These are phyloP conservation scores for Nymphalis urticae DNA, from an alignment of 2,888 invertebrate species.

Conservation along the genomic window DNA sequence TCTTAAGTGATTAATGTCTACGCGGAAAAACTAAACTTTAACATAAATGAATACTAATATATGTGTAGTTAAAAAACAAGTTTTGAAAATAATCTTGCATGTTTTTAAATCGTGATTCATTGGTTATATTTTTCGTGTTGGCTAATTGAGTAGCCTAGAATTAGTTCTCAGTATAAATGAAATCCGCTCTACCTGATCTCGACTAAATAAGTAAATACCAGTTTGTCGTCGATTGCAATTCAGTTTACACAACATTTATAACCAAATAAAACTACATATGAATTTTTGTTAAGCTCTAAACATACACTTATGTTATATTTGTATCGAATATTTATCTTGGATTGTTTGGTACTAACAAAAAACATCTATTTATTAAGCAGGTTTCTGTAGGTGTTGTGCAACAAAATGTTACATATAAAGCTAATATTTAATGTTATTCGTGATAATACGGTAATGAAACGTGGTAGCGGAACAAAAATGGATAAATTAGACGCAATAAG, in stretches of 20 bases:
- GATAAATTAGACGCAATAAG: too few species aligned
- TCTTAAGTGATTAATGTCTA: neutral
- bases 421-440: too few species aligned
- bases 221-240: constrained; percentile 4
- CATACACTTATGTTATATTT: too few species aligned
- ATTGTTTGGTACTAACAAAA: too few species aligned
- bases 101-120: constrained; percentile 3
- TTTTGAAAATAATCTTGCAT: neutral
- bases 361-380: too few species aligned
- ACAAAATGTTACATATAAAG: too few species aligned
- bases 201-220: neutral
- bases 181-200: neutral
- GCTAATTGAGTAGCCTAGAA: neutral
- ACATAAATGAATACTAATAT: neutral
- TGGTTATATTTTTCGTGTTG: neutral
- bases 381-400: too few species aligned
- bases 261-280: neutral
- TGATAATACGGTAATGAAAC: too few species aligned
- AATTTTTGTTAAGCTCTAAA: too few species aligned
- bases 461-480: too few species aligned
- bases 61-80: neutral
- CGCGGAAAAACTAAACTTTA: neutral
- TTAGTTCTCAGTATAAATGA: neutral
- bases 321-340: too few species aligned
- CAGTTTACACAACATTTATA: neutral